Percentiles rank a stretch among this genome's conserved stretches.
Conservation (phyloP, 2,888 invertebrate species). For the Philhelius pedissequus region DNA sequence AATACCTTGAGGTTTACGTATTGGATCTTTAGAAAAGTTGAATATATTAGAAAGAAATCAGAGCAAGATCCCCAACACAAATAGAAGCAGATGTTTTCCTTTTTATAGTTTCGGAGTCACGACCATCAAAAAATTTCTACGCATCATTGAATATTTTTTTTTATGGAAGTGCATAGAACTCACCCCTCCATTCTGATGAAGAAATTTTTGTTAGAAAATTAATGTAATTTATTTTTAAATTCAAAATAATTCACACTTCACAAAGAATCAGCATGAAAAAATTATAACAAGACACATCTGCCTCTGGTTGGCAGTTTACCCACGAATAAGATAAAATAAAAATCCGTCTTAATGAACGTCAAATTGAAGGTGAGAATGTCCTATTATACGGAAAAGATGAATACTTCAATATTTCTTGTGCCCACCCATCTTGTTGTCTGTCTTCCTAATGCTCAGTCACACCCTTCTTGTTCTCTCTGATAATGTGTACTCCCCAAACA, state of each 20-base stretch:
- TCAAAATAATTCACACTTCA: conserved; percentile 31
- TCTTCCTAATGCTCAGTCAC: conserved; percentile 8
- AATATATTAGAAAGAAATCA: too few species aligned
- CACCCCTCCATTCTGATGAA: neutral
- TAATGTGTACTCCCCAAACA: conserved; percentile 33
- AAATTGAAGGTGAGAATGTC: conserved; percentile 56
- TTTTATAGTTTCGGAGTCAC: too few species aligned
- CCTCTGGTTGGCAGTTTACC: conserved; percentile 52
- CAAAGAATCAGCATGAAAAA: neutral
- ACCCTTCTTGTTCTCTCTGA: conserved; percentile 6
- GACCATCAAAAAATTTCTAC: too few species aligned
- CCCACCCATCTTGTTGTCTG: neutral
- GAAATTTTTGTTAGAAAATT: conserved; percentile 45
- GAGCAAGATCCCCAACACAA: too few species aligned
- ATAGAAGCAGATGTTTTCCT: too few species aligned
- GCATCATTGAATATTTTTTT: neutral
- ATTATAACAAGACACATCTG: conserved; percentile 24
- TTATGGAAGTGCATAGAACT: conserved; percentile 32
- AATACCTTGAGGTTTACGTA: too few species aligned
- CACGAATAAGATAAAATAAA: conserved; percentile 35
- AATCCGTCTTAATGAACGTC: conserved; percentile 54
- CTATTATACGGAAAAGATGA: conserved; percentile 29
- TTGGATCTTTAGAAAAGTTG: too few species aligned
- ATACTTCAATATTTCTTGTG: conserved; percentile 49
- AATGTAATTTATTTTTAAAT: conserved; percentile 52